A percentile compares a stretch with the other conserved stretches of the same genome.
phyloP scores from a whole-genome alignment of 2,113 vertebrate species.

The Azemiops feae region DNA sequence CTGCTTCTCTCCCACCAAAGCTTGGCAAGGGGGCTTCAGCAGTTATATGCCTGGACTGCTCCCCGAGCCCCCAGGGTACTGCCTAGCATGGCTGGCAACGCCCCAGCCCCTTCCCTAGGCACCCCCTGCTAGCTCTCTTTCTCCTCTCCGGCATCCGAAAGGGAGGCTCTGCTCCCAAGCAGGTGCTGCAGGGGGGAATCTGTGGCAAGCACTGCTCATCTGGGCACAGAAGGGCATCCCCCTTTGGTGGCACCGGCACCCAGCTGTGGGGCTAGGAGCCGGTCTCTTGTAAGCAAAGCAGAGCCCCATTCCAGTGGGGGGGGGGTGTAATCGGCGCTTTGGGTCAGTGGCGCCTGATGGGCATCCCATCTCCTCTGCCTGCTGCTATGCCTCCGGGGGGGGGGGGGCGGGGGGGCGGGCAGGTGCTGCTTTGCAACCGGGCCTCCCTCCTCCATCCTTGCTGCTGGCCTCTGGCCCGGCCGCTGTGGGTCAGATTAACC shows the following conservation, averaged over 20 bases:
- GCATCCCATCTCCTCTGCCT: background rate
- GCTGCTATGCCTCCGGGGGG: accelerated
- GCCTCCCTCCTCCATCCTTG: background rate
- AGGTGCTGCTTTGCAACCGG: background rate
- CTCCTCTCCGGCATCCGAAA: too few species aligned
- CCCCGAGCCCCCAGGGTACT: background rate
- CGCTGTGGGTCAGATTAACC: background rate
- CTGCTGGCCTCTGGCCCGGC: background rate
- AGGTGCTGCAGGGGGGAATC: slow-evolving; percentile 50
- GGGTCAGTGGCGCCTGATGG: background rate
- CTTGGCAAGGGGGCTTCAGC: background rate
- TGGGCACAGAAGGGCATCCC: background rate
- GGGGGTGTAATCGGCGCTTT: too few species aligned
- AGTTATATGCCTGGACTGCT: background rate
- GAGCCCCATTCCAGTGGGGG: too few species aligned
- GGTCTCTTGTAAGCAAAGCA: background rate
- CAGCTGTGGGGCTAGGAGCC: background rate
- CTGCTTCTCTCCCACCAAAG: background rate
- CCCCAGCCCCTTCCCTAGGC: background rate
- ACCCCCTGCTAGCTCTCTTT: background rate
- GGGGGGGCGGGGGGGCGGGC: too few species aligned
- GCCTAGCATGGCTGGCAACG: background rate
- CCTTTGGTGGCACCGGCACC: background rate
- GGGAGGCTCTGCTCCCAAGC: background rate
- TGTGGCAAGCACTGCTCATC: background rate